Evolutionary conservation across 2,113 vertebrate genomes (phyloP).

Genomic region (Carlito syrichta): DNA sequence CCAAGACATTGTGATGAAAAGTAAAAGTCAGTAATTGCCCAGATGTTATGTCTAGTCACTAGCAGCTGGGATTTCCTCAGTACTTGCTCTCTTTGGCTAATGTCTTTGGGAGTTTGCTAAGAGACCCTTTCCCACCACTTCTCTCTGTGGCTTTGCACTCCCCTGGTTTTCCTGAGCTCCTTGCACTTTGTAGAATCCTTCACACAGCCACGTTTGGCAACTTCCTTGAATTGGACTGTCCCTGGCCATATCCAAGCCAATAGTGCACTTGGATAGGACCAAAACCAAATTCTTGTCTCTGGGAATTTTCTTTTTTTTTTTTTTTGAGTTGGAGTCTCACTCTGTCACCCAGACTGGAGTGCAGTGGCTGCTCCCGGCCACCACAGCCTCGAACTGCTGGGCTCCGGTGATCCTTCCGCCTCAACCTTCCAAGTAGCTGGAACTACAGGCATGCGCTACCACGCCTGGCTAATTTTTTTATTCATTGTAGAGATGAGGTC

Average conservation of each 20-base stretch:
- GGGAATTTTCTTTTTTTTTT: too few species aligned
- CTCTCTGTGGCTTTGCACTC: neutral
- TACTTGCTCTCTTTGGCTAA: neutral
- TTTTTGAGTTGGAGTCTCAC: too few species aligned
- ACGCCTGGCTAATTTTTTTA: too few species aligned
- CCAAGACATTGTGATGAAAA: neutral
- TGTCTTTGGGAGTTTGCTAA: neutral
- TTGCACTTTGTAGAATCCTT: fast-evolving
- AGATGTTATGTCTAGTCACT: slow-evolving; percentile 53
- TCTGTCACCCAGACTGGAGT: too few species aligned
- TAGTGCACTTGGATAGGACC: neutral
- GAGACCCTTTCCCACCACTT: neutral
- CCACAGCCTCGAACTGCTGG: too few species aligned
- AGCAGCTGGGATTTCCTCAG: slow-evolving; percentile 28
- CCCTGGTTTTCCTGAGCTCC: neutral
- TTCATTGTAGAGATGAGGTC: too few species aligned
- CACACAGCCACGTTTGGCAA: neutral
- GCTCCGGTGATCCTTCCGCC: too few species aligned
- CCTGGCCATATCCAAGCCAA: neutral
- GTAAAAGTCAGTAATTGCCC: slow-evolving; percentile 20
- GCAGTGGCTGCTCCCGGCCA: too few species aligned
- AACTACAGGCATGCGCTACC: too few species aligned
- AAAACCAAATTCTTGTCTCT: neutral
- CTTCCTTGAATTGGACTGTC: neutral
- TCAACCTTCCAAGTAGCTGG: too few species aligned